Base-by-base conservation (phyloP, 1,140 invertebrate species). In the Dreissena polymorpha region DNA sequence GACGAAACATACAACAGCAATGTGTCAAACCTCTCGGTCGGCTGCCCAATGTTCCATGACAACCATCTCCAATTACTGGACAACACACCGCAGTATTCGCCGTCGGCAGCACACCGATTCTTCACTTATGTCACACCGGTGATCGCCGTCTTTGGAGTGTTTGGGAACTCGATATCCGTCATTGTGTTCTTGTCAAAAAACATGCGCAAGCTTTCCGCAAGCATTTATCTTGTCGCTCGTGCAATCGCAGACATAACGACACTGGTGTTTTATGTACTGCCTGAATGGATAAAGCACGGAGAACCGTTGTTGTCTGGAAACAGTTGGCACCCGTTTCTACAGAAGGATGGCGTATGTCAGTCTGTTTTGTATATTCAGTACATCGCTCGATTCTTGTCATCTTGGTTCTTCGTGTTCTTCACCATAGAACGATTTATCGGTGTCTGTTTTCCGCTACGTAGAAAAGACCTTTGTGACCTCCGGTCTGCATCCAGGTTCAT, bases 401-500 rank as follows among this genome's bases (percentile, higher is more conserved):
- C n/a, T n/a, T n/a, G n/a, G n/a, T n/a, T n/a, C n/a, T n/a, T n/a
- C n/a, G n/a, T n/a, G n/a, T n/a, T n/a, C n/a, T n/a, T n/a, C n/a
- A n/a, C n/a, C n/a, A n/a, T n/a, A n/a, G n/a, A n/a, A n/a, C n/a
- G n/a, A n/a, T 96, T 96, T 93, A 95, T 96, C 74, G 95, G 95
- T 63, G 95, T 96, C n/a, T 95, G 95, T 86, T 95, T 96, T 93
- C 96, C 96, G 12, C 65, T 86, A 23, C 67, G 73, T 1, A 50
- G 83, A n/a, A 77, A 78, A 64, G 76, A 82, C 50, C 82, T 86
- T 18, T 86, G 82, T 16, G 77, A 84, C 23, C 64, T 65, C 2
- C 70, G 69, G 14, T 80, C 82, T 21, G 65, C 81, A 0, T 79
- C 80, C n/a, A n/a, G 78, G 16, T 82, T 86, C 0, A 78, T 87